Evolutionary conservation across 2,888 invertebrate genomes (phyloP), one percentile per base, ranked within the genome.

Genomic region (Hyppa rectilinea): DNA sequence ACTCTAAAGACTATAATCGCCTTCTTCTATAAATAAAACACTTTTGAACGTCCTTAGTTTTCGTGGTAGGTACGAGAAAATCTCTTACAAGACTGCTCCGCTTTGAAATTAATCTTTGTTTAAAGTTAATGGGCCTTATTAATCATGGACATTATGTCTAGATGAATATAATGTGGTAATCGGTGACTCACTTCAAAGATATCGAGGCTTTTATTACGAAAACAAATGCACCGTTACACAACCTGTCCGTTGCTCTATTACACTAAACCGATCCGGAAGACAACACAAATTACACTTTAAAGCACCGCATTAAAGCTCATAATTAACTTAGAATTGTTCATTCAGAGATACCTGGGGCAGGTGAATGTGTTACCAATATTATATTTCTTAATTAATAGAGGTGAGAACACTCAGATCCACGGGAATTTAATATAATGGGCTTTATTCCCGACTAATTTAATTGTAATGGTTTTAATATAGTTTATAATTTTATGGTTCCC

Each of bases 81-180:
- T 85, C 83, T 87, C 85, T 85, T 85, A 84, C 80, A 76, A 81
- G 81, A 83, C 73, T 80, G 81, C 84, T 61, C 83, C 84, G 88
- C 86, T 88, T 87, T 83, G 84, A 91, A 91, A 94, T 95, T 93
- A 94, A 94, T 95, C 95, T 92, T 95, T 93, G 94, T 94, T 94
- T 94, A 92, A 92, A 93, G 84, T 92, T 95, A 95, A 95, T 94
- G 92, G 92, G 81, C 77, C 91, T 91, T 93, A 95, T 94, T 95
- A 94, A 94, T 95, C 94, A 94, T 87, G 84, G 88, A 89, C 88
- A 94, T 93, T 95, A 92, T 92, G 92, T 92, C 90, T 90, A 91
- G 91, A 93, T 91, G 92, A 88, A 92, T 92, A 91, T 93, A 92
- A 93, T 90, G 91, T 89, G 87, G 92, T 93, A 92, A 94, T 93